A percentile compares a stretch with the other conserved stretches of the same genome.
Conservation (phyloP, 1,140 invertebrate species). For the Micrasema minimum region DNA sequence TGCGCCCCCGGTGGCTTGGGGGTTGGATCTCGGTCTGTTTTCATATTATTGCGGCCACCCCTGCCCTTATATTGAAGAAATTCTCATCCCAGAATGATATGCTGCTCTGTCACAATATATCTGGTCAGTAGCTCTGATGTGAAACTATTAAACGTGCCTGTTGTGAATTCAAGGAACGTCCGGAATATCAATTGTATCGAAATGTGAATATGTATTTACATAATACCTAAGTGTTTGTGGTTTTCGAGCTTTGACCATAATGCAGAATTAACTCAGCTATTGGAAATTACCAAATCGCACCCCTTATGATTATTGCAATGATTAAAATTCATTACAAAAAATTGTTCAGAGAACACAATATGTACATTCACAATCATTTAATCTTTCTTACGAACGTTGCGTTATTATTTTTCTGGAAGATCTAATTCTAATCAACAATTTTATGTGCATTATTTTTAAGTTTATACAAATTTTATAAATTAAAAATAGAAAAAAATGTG, state of each 20-base stretch:
- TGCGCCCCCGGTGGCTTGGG: conserved; percentile 29
- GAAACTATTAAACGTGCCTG: conserved; percentile 24
- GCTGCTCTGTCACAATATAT: conserved; percentile 34
- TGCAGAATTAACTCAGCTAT: neutral
- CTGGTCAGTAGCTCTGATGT: neutral
- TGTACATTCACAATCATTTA: no score
- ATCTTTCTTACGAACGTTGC: no score
- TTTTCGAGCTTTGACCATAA: conserved; percentile 1
- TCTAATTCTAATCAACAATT: no score
- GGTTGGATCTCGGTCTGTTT: conserved; percentile 32
- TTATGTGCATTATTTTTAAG: no score
- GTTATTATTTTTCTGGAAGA: neutral
- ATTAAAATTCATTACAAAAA: neutral
- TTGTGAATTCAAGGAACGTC: conserved; percentile 6
- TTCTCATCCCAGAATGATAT: conserved; percentile 16
- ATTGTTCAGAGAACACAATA: neutral
- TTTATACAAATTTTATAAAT: no score
- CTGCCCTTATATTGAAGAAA: neutral
- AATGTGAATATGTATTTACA: no score
- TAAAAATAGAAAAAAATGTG: no score
- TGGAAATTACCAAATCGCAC: neutral
- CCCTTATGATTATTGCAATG: neutral
- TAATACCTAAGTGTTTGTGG: conserved; percentile 19
- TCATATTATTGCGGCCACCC: conserved; percentile 34
- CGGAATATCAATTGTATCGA: conserved; percentile 27